Evolutionary conservation across 2,113 vertebrate species (phyloP).

Genomic region (Turnix velox): DNA sequence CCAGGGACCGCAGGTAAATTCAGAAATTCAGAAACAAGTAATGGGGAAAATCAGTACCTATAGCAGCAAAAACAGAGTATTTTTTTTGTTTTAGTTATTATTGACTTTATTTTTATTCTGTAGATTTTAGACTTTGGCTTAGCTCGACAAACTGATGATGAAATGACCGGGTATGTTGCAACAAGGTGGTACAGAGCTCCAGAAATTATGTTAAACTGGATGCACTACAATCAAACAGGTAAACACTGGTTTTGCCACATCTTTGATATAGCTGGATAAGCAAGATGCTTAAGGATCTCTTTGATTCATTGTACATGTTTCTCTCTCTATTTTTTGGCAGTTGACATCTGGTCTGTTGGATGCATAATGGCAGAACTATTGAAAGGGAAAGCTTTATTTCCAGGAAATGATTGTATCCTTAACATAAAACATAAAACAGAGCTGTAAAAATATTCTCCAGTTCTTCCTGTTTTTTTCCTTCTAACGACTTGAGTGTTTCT

Average conservation of each 20-base stretch:
- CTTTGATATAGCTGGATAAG: background rate
- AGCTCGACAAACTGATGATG: constrained; percentile 93
- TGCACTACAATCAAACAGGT: constrained; percentile 99
- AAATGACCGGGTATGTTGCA: constrained; percentile 98
- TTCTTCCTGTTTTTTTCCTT: background rate
- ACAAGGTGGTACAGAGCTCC: constrained; percentile 97
- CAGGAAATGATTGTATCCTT: constrained; percentile 99
- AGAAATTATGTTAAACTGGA: constrained; percentile 99
- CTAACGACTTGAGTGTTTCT: background rate
- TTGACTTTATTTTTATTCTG: background rate
- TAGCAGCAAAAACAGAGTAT: background rate
- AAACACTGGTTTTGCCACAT: background rate
- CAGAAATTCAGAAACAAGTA: background rate
- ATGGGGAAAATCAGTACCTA: background rate
- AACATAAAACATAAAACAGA: background rate
- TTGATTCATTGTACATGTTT: background rate
- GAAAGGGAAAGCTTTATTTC: constrained; percentile 95
- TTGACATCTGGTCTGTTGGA: constrained; percentile 98
- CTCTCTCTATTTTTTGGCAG: constrained; percentile 67
- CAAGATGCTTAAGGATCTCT: background rate
- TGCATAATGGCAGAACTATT: constrained; percentile 98
- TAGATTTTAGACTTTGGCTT: constrained; percentile 97
- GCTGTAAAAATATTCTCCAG: background rate
- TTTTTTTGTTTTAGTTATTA: background rate
- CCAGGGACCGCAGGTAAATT: background rate